These are phyloP conservation scores for Shinisaurus crocodilurus DNA, from an alignment of 2,113 vertebrate species.

Conservation along the genomic window DNA sequence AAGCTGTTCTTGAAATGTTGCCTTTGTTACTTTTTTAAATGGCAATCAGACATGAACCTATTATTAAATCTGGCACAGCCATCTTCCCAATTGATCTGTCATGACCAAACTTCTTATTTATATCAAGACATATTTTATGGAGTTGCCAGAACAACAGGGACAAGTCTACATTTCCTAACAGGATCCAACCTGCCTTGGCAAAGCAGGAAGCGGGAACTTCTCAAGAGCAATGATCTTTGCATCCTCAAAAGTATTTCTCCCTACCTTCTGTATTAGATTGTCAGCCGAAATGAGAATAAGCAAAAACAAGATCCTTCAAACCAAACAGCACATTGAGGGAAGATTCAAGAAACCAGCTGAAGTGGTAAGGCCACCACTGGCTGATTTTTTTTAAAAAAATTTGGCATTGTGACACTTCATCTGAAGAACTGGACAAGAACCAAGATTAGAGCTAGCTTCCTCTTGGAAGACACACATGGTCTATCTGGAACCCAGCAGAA, in stretches of 20 bases:
- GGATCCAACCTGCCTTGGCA: not conserved
- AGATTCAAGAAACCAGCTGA: not conserved
- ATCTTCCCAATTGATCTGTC: not conserved
- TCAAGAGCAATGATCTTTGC: not conserved
- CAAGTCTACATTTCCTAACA: not conserved
- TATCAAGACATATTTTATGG: not conserved
- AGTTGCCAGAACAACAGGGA: not conserved
- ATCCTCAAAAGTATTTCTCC: not conserved
- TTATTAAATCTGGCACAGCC: not conserved
- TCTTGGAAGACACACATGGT: not conserved
- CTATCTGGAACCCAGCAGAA: not conserved
- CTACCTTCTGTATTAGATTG: not conserved
- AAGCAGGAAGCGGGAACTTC: not conserved
- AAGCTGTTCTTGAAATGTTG: not conserved
- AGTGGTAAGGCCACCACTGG: not conserved
- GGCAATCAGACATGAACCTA: not conserved
- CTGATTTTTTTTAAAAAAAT: not conserved
- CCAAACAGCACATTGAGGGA: not conserved
- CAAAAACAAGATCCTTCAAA: not conserved
- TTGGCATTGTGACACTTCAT: not conserved
- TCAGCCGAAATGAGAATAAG: not conserved
- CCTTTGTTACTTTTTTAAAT: not conserved
- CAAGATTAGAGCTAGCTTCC: not conserved
- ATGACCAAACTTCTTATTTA: not conserved
- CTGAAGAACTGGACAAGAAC: not conserved